A percentile compares a stretch with the other conserved stretches of the same genome.
These are phyloP conservation scores for Himalopsyche japonica DNA, from an alignment of 2,888 invertebrate genomes.

Conservation along the genomic window DNA sequence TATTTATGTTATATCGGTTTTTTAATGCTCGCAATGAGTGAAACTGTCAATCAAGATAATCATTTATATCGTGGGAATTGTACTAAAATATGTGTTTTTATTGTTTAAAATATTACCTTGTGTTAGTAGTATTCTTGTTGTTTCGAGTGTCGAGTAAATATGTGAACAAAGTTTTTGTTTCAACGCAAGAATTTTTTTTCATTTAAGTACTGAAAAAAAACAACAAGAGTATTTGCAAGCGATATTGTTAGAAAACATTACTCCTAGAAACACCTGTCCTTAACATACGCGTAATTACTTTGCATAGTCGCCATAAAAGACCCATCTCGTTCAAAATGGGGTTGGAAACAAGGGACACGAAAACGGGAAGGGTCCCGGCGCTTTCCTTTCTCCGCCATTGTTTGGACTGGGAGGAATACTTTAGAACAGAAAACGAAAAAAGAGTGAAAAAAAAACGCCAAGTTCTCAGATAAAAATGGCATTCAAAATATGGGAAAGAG, in stretches of 20 bases:
- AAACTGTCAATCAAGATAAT: too few relatives aligned
- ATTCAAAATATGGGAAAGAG: background rate
- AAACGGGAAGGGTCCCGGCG: background rate
- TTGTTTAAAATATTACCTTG: too few relatives aligned
- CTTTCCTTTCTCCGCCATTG: background rate
- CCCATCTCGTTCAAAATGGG: background rate
- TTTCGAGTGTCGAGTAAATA: too few relatives aligned
- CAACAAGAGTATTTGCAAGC: background rate
- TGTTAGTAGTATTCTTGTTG: too few relatives aligned
- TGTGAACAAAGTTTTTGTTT: too few relatives aligned
- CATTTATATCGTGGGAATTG: too few relatives aligned
- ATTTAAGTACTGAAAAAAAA: background rate
- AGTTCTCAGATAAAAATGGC: constrained; percentile 1
- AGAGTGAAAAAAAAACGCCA: background rate
- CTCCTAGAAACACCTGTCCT: background rate
- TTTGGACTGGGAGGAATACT: constrained; percentile 9
- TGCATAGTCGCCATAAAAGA: background rate
- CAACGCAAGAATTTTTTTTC: background rate
- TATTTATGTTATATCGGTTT: too few relatives aligned
- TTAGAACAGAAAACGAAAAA: background rate
- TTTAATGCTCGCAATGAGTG: too few relatives aligned
- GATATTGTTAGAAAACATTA: background rate
- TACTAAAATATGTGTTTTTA: too few relatives aligned
- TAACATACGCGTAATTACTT: background rate
- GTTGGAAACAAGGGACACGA: background rate